Evolutionary conservation across 2,888 invertebrate species (phyloP).

Genomic region (Apamea crenata): DNA sequence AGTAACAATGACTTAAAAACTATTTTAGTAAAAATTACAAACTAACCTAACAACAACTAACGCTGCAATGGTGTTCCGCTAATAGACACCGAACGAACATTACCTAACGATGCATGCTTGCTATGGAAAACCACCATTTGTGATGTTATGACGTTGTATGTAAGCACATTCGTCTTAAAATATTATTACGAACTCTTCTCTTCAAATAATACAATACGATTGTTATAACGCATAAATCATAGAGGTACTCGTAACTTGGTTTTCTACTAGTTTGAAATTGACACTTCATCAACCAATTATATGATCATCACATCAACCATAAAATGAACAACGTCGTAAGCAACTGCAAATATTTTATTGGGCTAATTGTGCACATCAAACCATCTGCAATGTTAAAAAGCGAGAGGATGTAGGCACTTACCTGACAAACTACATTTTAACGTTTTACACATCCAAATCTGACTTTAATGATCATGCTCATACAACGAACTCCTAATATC

Average conservation of each 20-base stretch:
- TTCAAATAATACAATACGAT: background rate
- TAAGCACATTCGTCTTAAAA: background rate
- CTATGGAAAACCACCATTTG: background rate
- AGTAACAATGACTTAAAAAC: background rate
- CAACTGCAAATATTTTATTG: constrained; percentile 61
- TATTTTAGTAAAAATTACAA: no score
- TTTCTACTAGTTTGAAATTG: constrained; percentile 42
- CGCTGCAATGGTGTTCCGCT: background rate
- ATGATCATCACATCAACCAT: constrained; percentile 57
- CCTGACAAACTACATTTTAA: constrained; percentile 72
- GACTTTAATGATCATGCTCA: constrained; percentile 77
- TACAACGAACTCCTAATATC: constrained; percentile 78
- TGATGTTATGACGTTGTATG: background rate
- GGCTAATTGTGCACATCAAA: constrained; percentile 60
- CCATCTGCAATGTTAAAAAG: constrained; percentile 63
- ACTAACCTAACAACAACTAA: background rate
- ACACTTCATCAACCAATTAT: constrained; percentile 61
- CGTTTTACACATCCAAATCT: constrained; percentile 75
- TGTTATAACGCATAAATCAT: constrained; percentile 4
- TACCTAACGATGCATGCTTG: background rate
- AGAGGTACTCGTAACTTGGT: constrained; percentile 10
- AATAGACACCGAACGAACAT: background rate
- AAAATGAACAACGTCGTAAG: constrained; percentile 46
- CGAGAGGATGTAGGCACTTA: constrained; percentile 69
- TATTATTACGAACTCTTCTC: background rate